Evolutionary conservation across 1,140 invertebrate genomes (phyloP).

Genomic region (Drosophila aff.): DNA sequence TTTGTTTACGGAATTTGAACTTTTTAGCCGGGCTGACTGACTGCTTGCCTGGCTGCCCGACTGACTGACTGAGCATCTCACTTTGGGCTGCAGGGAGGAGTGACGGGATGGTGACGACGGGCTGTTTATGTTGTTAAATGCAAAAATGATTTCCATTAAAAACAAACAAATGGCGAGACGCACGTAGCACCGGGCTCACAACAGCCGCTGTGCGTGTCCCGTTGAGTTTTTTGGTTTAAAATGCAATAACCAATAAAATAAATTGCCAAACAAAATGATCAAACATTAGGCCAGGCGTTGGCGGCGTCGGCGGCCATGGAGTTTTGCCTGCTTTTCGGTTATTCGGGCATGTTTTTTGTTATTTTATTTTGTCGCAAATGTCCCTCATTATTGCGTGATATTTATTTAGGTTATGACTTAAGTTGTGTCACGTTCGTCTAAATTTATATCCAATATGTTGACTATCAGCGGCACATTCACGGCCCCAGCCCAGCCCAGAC

Average conservation of each 20-base stretch:
- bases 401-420: constrained; percentile 84
- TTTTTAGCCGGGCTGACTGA: constrained; percentile 53
- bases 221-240: constrained; percentile 70
- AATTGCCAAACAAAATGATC: constrained; percentile 82
- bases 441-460: constrained; percentile 83
- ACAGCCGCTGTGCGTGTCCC: constrained; percentile 41
- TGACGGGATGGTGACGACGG: constrained; percentile 42
- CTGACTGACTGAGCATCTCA: constrained; percentile 50
- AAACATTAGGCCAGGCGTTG: constrained; percentile 64
- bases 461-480: constrained; percentile 71
- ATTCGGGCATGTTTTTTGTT: constrained; percentile 35
- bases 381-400: constrained; percentile 82
- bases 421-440: constrained; percentile 79
- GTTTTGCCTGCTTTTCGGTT: constrained; percentile 37
- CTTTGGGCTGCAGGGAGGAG: constrained; percentile 25
- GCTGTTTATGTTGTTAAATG: constrained; percentile 82
- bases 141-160: constrained; percentile 82
- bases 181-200: constrained; percentile 56
- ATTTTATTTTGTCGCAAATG: constrained; percentile 78
- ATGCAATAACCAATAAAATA: constrained; percentile 84
- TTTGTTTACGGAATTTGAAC: constrained; percentile 80
- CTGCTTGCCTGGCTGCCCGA: constrained; percentile 1
- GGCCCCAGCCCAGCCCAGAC: constrained; percentile 42
- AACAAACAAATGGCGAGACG: constrained; percentile 67
- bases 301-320: constrained; percentile 11